These are phyloP conservation scores for Notarius quadriscutis DNA, from an alignment of 2,113 vertebrate species.

Conservation along the genomic window DNA sequence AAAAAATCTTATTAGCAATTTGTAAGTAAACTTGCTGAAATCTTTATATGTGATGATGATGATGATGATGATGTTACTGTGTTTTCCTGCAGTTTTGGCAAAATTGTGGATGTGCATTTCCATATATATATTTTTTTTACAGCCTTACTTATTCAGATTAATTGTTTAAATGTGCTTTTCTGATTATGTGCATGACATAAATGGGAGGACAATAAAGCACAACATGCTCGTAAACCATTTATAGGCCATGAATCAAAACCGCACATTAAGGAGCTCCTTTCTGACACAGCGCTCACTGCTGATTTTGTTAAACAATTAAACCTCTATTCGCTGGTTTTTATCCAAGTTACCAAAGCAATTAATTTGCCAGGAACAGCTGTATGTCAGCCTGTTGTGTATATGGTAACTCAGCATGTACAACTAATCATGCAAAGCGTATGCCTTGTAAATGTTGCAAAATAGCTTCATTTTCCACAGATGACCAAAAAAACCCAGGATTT, in stretches of 20 bases:
- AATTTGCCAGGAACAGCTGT: slow-evolving; percentile 2
- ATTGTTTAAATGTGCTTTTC: slow-evolving; percentile 30
- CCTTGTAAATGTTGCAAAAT: slow-evolving; percentile 25
- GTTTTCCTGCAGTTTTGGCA: slow-evolving; percentile 12
- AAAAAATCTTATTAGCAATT: slow-evolving; percentile 7
- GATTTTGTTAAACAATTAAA: slow-evolving; percentile 19
- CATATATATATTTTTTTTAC: slow-evolving; percentile 36
- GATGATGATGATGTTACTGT: slow-evolving; percentile 17
- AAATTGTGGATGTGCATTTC: background rate
- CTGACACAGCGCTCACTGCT: background rate
- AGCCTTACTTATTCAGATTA: slow-evolving; percentile 22
- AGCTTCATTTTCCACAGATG: slow-evolving; percentile 34
- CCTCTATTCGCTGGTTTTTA: slow-evolving; percentile 23
- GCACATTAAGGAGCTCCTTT: slow-evolving; percentile 33
- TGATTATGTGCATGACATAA: slow-evolving; percentile 32
- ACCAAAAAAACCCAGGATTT: slow-evolving; percentile 32
- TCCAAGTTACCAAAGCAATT: slow-evolving; percentile 19
- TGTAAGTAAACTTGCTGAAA: slow-evolving; percentile 1
- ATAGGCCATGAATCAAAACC: slow-evolving; percentile 32
- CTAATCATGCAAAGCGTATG: slow-evolving; percentile 4
- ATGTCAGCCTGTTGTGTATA: background rate
- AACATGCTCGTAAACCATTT: slow-evolving; percentile 28
- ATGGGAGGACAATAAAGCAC: slow-evolving; percentile 35
- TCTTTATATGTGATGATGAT: slow-evolving; percentile 4
- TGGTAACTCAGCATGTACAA: background rate